phyloP scores from a whole-genome alignment of 1,140 invertebrate genomes.

The Listronotus bonariensis region DNA sequence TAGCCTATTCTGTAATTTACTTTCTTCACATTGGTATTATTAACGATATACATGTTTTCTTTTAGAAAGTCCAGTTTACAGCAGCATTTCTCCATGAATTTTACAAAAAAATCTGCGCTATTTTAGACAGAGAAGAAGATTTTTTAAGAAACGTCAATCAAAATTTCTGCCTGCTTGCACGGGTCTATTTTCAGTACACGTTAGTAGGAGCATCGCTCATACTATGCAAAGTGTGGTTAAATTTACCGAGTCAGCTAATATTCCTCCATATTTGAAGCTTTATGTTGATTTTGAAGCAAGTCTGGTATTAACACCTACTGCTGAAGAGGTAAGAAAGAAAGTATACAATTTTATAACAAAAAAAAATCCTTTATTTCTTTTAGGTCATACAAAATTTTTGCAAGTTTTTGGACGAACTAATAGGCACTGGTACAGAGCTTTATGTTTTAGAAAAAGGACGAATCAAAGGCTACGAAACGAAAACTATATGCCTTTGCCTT shows the following conservation, averaged over 20 bases:
- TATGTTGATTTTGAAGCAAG: slow-evolving; percentile 34
- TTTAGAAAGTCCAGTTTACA: slow-evolving; percentile 44
- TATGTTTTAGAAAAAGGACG: slow-evolving; percentile 33
- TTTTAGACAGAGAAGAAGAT: slow-evolving; percentile 31
- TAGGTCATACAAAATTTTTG: slow-evolving; percentile 28
- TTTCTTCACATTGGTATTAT: background rate
- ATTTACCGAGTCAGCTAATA: slow-evolving; percentile 31
- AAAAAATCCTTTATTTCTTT: background rate
- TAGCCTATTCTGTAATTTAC: background rate
- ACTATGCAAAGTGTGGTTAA: slow-evolving; percentile 38
- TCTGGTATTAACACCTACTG: slow-evolving; percentile 34
- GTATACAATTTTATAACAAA: background rate
- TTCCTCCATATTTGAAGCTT: slow-evolving; percentile 39
- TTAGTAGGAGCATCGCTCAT: slow-evolving; percentile 38
- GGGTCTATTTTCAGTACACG: slow-evolving; percentile 38
- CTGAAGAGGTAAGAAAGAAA: slow-evolving; percentile 22
- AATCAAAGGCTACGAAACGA: slow-evolving; percentile 41
- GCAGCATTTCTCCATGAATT: slow-evolving; percentile 36
- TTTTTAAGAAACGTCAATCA: background rate
- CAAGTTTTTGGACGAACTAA: slow-evolving; percentile 38
- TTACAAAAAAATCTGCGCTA: slow-evolving; percentile 30
- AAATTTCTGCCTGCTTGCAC: slow-evolving; percentile 39
- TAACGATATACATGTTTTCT: background rate
- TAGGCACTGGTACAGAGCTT: slow-evolving; percentile 32
- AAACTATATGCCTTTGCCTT: slow-evolving; percentile 38